These are phyloP conservation scores for Emys orbicularis DNA, from an alignment of 2,797 vertebrate genomes.

Conservation along the genomic window DNA sequence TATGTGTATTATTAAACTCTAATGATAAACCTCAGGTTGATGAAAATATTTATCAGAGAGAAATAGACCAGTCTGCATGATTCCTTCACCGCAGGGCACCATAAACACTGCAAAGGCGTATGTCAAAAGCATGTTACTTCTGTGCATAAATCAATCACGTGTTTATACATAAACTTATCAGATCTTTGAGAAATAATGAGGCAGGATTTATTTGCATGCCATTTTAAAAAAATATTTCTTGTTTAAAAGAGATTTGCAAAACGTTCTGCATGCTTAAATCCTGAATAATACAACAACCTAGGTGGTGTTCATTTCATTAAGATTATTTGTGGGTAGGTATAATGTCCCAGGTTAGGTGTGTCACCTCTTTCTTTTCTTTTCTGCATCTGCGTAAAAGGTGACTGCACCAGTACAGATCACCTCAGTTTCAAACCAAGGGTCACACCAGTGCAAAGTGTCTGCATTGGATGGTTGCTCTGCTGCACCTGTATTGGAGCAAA, in stretches of 20 bases:
- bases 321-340: neutral
- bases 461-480: conserved; percentile 36
- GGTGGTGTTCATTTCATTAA: neutral
- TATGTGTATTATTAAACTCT: neutral
- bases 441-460: neutral
- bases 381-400: conserved; percentile 23
- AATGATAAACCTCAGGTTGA: neutral
- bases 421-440: conserved; percentile 30
- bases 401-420: neutral
- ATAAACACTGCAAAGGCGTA: neutral
- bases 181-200: neutral
- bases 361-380: neutral
- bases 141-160: accelerated
- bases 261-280: neutral
- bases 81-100: neutral
- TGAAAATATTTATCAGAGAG: neutral
- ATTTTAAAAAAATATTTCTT: conserved; percentile 19
- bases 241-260: conserved; percentile 19
- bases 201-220: neutral
- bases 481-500: conserved; percentile 7
- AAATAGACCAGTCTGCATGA: neutral
- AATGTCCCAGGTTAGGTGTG: neutral
- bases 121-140: neutral
- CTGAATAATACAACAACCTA: neutral
- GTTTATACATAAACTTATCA: neutral